Conservation (phyloP, 2,797 vertebrate genomes). For the Silurus lanzhouensis region DNA sequence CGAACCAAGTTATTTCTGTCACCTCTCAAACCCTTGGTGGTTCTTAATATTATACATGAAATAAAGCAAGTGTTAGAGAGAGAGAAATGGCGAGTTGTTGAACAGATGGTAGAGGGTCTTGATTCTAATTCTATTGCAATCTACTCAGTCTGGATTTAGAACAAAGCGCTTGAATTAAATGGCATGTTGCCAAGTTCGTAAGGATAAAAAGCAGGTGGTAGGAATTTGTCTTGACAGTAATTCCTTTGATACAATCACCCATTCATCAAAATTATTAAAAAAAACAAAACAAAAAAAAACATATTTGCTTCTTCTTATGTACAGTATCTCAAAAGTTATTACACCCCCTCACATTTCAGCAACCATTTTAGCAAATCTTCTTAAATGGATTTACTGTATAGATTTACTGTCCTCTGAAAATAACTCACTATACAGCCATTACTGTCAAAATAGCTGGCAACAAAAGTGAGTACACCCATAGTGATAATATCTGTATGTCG, state of each 20-base stretch:
- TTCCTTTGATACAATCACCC: not conserved
- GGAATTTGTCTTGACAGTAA: not conserved
- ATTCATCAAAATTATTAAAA: not conserved
- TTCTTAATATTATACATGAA: slow-evolving; percentile 21
- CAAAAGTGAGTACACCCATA: too few species aligned
- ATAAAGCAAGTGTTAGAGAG: not conserved
- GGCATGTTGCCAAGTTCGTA: not conserved
- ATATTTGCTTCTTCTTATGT: not conserved
- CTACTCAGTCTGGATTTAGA: not conserved
- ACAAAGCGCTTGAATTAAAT: not conserved
- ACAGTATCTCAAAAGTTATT: too few species aligned
- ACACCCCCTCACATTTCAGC: too few species aligned
- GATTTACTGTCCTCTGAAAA: too few species aligned
- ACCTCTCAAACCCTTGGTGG: slow-evolving; percentile 28
- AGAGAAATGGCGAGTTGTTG: not conserved
- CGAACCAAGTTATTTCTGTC: slow-evolving; percentile 49
- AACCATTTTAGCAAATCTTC: too few species aligned
- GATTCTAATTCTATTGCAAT: not conserved
- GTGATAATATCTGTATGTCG: too few species aligned
- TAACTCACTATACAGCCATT: too few species aligned
- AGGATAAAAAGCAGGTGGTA: not conserved
- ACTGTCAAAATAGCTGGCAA: too few species aligned
- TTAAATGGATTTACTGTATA: too few species aligned
- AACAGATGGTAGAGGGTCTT: not conserved
- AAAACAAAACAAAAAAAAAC: not conserved